A percentile compares a stretch with the other conserved stretches of the same genome.
Evolutionary conservation across 2,797 vertebrate genomes (phyloP).

Genomic region (Varecia variegata): DNA sequence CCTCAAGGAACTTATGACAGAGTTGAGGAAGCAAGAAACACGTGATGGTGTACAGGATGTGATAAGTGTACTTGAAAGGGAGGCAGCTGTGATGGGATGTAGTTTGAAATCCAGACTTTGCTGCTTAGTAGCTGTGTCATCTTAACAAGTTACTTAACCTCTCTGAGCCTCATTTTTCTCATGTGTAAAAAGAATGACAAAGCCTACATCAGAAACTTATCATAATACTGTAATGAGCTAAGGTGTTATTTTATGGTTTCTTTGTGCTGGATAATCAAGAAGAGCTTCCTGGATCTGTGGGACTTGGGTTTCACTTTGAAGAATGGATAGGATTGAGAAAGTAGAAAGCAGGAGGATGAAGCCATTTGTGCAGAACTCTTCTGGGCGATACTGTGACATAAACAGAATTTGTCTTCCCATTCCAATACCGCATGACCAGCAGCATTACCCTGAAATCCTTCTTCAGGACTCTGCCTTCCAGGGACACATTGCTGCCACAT

Average conservation of each 20-base stretch:
- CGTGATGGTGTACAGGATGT: fast-evolving
- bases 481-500: neutral
- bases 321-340: neutral
- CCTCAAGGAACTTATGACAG: neutral
- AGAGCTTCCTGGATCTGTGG: neutral
- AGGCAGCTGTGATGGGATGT: neutral
- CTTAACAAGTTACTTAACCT: neutral
- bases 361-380: neutral
- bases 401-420: neutral
- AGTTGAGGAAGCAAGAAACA: neutral
- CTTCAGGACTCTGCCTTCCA: neutral
- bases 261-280: neutral
- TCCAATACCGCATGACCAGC: too few species aligned
- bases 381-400: neutral
- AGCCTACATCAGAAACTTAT: neutral
- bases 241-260: neutral
- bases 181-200: neutral
- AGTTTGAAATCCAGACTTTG: neutral
- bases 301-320: neutral
- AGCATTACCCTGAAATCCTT: neutral
- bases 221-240: neutral
- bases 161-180: neutral
- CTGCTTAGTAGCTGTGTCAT: neutral
- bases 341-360: neutral
- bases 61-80: neutral